These are phyloP conservation scores for Tridacna gigas DNA, from an alignment of 2,888 invertebrate genomes.

Conservation along the genomic window DNA sequence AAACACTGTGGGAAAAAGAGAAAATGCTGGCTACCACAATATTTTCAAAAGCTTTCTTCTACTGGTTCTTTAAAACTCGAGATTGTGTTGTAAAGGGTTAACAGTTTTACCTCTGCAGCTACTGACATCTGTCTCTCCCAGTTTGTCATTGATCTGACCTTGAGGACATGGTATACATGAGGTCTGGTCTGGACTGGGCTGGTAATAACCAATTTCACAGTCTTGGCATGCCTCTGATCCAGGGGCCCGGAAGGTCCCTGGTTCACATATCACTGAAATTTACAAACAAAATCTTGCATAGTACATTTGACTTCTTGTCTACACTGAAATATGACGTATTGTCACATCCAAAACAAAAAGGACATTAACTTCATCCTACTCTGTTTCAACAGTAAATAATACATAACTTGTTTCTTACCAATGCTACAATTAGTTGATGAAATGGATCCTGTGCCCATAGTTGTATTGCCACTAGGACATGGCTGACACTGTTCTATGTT, in stretches of 20 bases:
- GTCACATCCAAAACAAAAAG: too few relatives aligned
- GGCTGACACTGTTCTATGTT: slow-evolving; percentile 48
- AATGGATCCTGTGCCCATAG: slow-evolving; percentile 38
- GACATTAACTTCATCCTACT: too few relatives aligned
- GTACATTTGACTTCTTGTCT: too few relatives aligned
- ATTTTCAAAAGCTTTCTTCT: too few relatives aligned
- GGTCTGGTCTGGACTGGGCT: neutral
- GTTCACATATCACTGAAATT: slow-evolving; percentile 45
- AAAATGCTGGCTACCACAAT: too few relatives aligned
- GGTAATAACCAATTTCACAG: slow-evolving; percentile 10
- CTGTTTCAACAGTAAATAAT: too few relatives aligned
- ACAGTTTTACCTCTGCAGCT: slow-evolving; percentile 15
- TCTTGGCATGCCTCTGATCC: neutral
- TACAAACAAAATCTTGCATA: neutral
- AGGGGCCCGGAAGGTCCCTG: slow-evolving; percentile 28
- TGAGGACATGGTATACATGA: slow-evolving; percentile 32
- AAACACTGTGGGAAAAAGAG: too few relatives aligned
- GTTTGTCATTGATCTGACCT: slow-evolving; percentile 27
- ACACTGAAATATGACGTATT: too few relatives aligned
- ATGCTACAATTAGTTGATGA: slow-evolving; percentile 37
- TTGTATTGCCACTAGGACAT: slow-evolving; percentile 58
- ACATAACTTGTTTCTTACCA: neutral
- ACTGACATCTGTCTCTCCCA: neutral
- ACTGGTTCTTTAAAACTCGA: too few relatives aligned
- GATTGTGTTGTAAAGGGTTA: too few relatives aligned